Percentiles rank a stretch among this genome's conserved stretches.
These are phyloP conservation scores for Remorina albescens DNA, from an alignment of 2,797 vertebrate species.

Conservation along the genomic window DNA sequence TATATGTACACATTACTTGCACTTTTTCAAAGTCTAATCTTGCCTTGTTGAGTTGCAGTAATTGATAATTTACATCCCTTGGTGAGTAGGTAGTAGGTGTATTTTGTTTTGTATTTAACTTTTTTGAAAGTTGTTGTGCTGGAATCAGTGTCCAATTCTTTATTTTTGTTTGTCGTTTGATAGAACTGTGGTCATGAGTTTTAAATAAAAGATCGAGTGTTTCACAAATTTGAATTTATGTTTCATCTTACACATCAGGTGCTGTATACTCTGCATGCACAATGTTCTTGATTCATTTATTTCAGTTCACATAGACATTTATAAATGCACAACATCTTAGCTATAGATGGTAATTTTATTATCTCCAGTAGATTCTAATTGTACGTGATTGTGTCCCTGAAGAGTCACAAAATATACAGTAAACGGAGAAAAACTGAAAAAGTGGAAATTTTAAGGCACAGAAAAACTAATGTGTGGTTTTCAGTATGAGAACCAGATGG, in stretches of 20 bases:
- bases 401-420: conserved; percentile 35
- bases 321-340: neutral
- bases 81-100: neutral
- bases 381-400: conserved; percentile 8
- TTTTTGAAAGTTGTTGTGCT: conserved; percentile 8
- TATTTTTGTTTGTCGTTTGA: conserved; percentile 9
- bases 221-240: conserved; percentile 39
- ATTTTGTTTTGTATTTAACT: too few relatives aligned
- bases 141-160: neutral
- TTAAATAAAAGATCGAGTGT: conserved; percentile 52
- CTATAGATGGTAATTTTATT: conserved; percentile 18
- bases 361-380: conserved; percentile 13
- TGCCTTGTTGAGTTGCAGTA: neutral
- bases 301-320: neutral
- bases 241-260: conserved; percentile 17
- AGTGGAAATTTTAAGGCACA: conserved; percentile 67
- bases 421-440: conserved; percentile 34
- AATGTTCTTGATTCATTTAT: neutral
- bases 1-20: conserved; percentile 20
- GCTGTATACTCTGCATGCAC: conserved; percentile 28
- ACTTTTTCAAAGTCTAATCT: conserved; percentile 1
- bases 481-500: conserved; percentile 42
- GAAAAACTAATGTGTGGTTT: conserved; percentile 35
- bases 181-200: neutral
- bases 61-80: neutral